phyloP scores from a whole-genome alignment of 2,888 invertebrate genomes.

The Ernsta delagoae region DNA sequence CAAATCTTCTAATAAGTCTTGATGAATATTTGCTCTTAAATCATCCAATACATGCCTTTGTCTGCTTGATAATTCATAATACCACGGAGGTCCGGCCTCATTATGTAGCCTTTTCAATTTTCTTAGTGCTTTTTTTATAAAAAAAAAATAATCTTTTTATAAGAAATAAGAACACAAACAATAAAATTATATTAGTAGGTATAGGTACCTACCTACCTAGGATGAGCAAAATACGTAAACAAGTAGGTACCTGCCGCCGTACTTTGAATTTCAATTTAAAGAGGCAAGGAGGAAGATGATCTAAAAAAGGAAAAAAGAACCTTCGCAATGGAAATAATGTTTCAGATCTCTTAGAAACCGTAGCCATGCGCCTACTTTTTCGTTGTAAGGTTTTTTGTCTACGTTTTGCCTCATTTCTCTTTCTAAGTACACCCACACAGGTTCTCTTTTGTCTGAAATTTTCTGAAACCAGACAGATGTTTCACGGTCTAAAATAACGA shows the following conservation, averaged over 20 bases:
- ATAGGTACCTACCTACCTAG: not conserved
- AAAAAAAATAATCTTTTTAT: not conserved
- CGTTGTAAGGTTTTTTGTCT: slow-evolving; percentile 70
- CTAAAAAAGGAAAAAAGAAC: slow-evolving; percentile 44
- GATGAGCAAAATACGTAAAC: not conserved
- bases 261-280: no score
- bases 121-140: slow-evolving; percentile 47
- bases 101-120: slow-evolving; percentile 52
- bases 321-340: slow-evolving; percentile 59
- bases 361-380: slow-evolving; percentile 72
- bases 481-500: no score
- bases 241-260: not conserved
- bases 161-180: no score
- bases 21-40: slow-evolving; percentile 64
- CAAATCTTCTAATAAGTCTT: slow-evolving; percentile 70
- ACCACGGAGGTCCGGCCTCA: slow-evolving; percentile 72
- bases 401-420: slow-evolving; percentile 66
- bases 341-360: slow-evolving; percentile 64
- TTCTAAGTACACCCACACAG: slow-evolving; percentile 74
- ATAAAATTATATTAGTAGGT: no score
- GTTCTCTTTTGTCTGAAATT: slow-evolving; percentile 63
- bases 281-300: no score
- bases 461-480: slow-evolving; percentile 47
- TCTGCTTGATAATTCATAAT: slow-evolving; percentile 61
- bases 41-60: slow-evolving; percentile 59